Percentiles rank a stretch among this genome's conserved stretches.
Evolutionary conservation across 2,113 vertebrate genomes (phyloP).

Genomic region (Sclerurus mexicanus): DNA sequence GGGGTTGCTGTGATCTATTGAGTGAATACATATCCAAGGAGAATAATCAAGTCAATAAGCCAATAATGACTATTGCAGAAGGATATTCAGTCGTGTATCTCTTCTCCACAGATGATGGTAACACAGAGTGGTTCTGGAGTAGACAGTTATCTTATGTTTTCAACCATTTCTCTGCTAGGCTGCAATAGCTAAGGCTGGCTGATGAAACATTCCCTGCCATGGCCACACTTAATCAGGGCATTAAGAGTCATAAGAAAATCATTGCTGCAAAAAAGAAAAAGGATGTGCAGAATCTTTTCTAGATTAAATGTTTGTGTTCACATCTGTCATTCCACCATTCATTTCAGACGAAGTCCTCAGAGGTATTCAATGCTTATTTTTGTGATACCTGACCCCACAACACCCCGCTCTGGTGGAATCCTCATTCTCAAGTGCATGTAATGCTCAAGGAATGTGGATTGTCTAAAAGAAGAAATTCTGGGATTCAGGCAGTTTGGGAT

Average conservation of each 20-base stretch:
- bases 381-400: neutral
- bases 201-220: neutral
- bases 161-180: neutral
- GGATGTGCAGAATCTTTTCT: neutral
- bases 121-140: neutral
- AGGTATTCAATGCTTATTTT: neutral
- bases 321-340: neutral
- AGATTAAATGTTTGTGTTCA: neutral
- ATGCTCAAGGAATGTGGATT: neutral
- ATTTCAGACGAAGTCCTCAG: neutral
- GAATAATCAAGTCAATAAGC: constrained; percentile 49
- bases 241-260: neutral
- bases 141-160: neutral
- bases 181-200: neutral
- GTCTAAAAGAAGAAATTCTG: neutral
- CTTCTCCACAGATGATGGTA: neutral
- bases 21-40: constrained; percentile 54
- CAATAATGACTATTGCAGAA: neutral
- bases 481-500: neutral
- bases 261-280: neutral
- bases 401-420: neutral
- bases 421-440: neutral
- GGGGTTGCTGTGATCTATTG: constrained; percentile 58
- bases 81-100: neutral
- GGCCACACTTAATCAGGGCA: neutral